Percentiles rank a stretch among this genome's conserved stretches.
phyloP scores from a whole-genome alignment of 2,113 vertebrate genomes.

The Rhadina sibilatrix region DNA sequence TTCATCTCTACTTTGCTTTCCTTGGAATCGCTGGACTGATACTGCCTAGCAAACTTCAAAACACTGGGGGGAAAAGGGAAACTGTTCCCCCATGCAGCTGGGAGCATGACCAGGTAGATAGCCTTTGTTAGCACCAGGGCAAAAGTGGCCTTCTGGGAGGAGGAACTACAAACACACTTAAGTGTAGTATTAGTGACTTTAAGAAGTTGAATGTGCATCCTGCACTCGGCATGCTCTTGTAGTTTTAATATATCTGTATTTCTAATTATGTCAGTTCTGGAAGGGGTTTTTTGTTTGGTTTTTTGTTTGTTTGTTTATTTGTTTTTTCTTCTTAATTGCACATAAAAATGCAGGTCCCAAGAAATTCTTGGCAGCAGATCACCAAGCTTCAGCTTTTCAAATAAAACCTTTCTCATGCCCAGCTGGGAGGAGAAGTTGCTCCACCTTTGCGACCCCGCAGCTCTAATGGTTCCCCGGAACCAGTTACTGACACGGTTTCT shows the following conservation, averaged over 20 bases:
- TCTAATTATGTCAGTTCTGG: background rate
- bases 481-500: background rate
- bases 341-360: background rate
- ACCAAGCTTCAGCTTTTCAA: background rate
- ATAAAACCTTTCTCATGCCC: background rate
- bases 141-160: background rate
- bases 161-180: background rate
- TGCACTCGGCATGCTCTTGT: fast-evolving
- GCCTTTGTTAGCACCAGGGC: background rate
- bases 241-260: conserved; percentile 1
- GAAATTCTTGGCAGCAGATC: conserved; percentile 3
- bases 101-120: background rate
- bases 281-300: background rate
- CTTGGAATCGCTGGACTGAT: background rate
- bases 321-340: background rate
- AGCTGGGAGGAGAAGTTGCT: background rate
- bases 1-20: conserved; percentile 43
- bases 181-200: background rate
- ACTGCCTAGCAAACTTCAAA: background rate
- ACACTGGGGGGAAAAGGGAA: background rate
- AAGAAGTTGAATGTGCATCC: background rate
- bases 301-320: background rate
- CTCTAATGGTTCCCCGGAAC: background rate
- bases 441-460: background rate
- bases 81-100: background rate